These are phyloP conservation scores for Ophioninae sp. DNA, from an alignment of 2,888 invertebrate genomes.

Conservation along the genomic window DNA sequence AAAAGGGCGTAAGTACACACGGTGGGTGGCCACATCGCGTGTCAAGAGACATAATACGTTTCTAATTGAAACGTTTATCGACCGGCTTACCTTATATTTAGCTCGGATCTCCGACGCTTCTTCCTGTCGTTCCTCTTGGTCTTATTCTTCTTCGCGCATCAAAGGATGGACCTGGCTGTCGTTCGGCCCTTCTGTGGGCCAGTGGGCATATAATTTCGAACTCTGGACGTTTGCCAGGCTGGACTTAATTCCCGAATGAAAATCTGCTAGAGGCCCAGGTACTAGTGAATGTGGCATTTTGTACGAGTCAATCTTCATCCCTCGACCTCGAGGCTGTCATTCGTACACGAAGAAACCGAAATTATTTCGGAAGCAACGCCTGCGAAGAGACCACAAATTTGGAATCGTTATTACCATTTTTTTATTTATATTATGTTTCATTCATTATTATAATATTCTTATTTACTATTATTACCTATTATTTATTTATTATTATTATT, in stretches of 20 bases:
- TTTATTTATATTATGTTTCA: too few relatives aligned
- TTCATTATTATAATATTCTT: too few relatives aligned
- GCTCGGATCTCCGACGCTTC: conserved; percentile 34
- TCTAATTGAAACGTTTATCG: conserved; percentile 62
- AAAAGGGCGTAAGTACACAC: conserved; percentile 31
- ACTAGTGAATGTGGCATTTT: conserved; percentile 27
- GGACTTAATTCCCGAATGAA: conserved; percentile 21
- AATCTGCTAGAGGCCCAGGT: conserved; percentile 38
- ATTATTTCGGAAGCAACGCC: background rate
- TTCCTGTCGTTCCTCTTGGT: background rate
- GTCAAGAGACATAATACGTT: conserved; percentile 50
- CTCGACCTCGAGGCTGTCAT: background rate
- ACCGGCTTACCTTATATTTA: conserved; percentile 54
- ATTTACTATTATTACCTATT: too few relatives aligned
- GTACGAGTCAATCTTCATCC: conserved; percentile 8
- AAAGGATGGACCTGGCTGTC: background rate
- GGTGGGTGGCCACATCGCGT: conserved; percentile 55
- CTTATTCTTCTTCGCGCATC: conserved; percentile 23
- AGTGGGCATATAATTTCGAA: conserved; percentile 39
- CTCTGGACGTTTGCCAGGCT: conserved; percentile 35
- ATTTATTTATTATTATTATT: too few relatives aligned
- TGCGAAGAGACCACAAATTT: background rate
- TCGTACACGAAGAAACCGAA: background rate
- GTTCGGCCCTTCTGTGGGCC: conserved; percentile 3
- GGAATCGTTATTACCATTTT: background rate